phyloP scores from a whole-genome alignment of 1,140 invertebrate species.

The Drosophila mayri region DNA sequence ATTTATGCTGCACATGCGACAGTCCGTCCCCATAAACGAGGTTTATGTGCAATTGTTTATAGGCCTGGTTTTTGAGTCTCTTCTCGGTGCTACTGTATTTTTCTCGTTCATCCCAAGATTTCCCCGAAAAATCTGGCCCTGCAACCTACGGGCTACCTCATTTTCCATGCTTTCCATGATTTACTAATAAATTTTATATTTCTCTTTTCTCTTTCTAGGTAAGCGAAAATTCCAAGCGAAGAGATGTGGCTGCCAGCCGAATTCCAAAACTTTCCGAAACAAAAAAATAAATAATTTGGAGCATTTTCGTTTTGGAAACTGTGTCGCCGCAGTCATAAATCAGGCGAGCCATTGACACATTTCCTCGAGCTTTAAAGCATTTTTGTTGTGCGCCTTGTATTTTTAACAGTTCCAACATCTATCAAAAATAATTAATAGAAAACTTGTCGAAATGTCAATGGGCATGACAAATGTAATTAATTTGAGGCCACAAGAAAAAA shows the following conservation, averaged over 20 bases:
- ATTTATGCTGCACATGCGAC: conserved; percentile 76
- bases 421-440: conserved; percentile 83
- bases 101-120: conserved; percentile 16
- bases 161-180: conserved; percentile 42
- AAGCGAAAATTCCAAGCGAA: conserved; percentile 42
- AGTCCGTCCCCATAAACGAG: conserved; percentile 56
- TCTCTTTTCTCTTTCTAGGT: conserved; percentile 62
- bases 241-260: conserved; percentile 6
- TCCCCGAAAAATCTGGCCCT: conserved; percentile 32
- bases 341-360: conserved; percentile 61
- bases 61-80: conserved; percentile 40
- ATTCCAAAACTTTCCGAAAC: conserved; percentile 29
- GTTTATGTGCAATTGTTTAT: conserved; percentile 61
- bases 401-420: conserved; percentile 58
- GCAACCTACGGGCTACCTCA: conserved; percentile 16
- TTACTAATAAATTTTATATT: conserved; percentile 50
- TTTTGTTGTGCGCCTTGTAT: conserved; percentile 31
- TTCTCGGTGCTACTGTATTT: conserved; percentile 43
- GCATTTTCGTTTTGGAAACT: conserved; percentile 65
- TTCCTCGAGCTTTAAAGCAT: conserved; percentile 43
- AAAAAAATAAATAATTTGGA: conserved; percentile 50
- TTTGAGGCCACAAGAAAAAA: conserved; percentile 53
- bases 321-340: conserved; percentile 74
- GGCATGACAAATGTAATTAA: conserved; percentile 80
- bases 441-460: conserved; percentile 83